Conservation (phyloP, 2,113 vertebrate species). For the Apteryx mantelli region DNA sequence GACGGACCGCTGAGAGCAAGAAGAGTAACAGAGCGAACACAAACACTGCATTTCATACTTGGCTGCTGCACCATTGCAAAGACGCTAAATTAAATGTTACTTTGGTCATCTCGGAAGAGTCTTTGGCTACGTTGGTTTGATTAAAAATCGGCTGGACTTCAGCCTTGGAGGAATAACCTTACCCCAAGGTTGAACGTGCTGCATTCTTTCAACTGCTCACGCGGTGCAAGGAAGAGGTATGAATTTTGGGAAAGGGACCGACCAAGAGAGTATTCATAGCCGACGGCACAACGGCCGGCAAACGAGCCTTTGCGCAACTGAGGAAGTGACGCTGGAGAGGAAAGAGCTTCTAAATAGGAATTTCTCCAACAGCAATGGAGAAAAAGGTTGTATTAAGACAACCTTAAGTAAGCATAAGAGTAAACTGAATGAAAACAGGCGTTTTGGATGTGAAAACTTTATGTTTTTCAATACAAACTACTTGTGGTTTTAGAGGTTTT, state of each 20-base stretch:
- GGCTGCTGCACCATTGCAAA: background rate
- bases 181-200: background rate
- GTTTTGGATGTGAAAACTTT: background rate
- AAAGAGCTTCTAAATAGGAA: background rate
- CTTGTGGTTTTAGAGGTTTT: background rate
- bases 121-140: background rate
- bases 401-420: background rate
- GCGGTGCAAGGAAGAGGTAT: background rate
- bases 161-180: background rate
- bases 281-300: background rate
- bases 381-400: background rate
- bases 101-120: background rate
- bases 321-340: background rate
- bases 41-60: background rate
- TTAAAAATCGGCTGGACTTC: background rate
- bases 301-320: background rate
- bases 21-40: background rate
- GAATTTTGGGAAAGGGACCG: background rate
- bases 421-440: background rate
- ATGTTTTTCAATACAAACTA: background rate
- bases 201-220: fast-evolving
- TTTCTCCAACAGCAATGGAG: background rate
- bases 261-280: background rate
- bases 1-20: background rate
- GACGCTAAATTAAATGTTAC: background rate